Percentiles rank a stretch among this genome's conserved stretches.
Evolutionary conservation across 2,113 vertebrate genomes (phyloP).

Genomic region (Chionodraco myersi): DNA sequence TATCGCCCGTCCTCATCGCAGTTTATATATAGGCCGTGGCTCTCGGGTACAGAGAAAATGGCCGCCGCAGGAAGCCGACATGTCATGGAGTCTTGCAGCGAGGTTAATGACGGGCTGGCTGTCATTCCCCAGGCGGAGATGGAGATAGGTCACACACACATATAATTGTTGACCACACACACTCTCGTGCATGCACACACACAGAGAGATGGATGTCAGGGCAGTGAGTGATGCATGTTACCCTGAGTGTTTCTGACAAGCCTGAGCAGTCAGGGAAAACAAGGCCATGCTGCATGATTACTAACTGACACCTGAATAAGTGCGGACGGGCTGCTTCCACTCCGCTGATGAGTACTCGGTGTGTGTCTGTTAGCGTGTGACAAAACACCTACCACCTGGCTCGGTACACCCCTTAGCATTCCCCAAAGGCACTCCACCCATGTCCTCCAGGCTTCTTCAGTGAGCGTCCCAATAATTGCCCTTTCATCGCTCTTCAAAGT

Average conservation of each 20-base stretch:
- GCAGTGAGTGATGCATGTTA: slow-evolving; percentile 74
- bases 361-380: slow-evolving; percentile 57
- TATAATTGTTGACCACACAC: slow-evolving; percentile 62
- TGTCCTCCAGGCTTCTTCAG: slow-evolving; percentile 43
- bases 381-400: slow-evolving; percentile 70
- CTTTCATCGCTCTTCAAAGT: slow-evolving; percentile 72
- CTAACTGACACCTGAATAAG: slow-evolving; percentile 77
- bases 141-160: slow-evolving; percentile 63
- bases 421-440: slow-evolving; percentile 57
- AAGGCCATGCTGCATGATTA: slow-evolving; percentile 74
- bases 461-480: slow-evolving; percentile 64
- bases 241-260: slow-evolving; percentile 79
- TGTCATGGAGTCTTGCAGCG: slow-evolving; percentile 65
- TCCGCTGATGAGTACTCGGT: slow-evolving; percentile 58
- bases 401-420: slow-evolving; percentile 37
- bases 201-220: slow-evolving; percentile 59
- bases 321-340: slow-evolving; percentile 41
- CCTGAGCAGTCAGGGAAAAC: slow-evolving; percentile 74
- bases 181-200: background rate
- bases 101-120: slow-evolving; percentile 78
- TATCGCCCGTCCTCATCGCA: slow-evolving; percentile 33
- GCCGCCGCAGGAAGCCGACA: slow-evolving; percentile 55
- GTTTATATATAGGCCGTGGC: slow-evolving; percentile 53
- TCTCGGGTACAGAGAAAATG: slow-evolving; percentile 61
- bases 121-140: slow-evolving; percentile 63